phyloP scores from a whole-genome alignment of 2,113 vertebrate species.

The Gnathonemus echidnorhynchus region DNA sequence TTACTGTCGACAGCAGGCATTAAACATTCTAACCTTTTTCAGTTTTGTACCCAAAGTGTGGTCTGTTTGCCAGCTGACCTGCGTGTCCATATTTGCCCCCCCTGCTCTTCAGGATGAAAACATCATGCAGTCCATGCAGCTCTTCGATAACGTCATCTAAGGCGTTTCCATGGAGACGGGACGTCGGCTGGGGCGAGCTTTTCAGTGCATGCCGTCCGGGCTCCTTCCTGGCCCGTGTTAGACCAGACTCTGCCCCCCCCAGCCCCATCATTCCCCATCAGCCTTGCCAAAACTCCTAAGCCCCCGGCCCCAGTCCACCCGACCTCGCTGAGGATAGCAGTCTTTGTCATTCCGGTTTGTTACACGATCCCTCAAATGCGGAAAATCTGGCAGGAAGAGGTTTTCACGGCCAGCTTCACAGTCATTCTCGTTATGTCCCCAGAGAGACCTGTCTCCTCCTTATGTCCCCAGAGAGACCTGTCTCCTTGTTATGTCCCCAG shows the following conservation, averaged over 20 bases:
- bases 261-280: background rate
- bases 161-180: constrained; percentile 5
- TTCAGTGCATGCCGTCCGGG: constrained; percentile 1
- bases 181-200: background rate
- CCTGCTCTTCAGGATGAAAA: constrained; percentile 74
- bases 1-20: background rate
- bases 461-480: too few relatives aligned
- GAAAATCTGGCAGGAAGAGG: background rate
- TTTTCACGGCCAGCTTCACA: background rate
- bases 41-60: background rate
- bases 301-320: background rate
- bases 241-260: background rate
- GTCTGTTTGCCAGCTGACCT: background rate
- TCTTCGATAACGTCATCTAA: constrained; percentile 87
- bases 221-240: background rate
- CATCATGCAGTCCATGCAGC: constrained; percentile 88
- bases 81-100: background rate
- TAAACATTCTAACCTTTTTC: background rate
- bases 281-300: background rate
- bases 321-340: background rate
- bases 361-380: background rate
- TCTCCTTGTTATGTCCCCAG: too few relatives aligned
- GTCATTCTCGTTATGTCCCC: background rate
- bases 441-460: too few relatives aligned
- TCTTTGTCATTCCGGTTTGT: background rate